Base-by-base conservation (phyloP, 2,888 invertebrate species). In the Parapristionchus giblindavisi region DNA sequence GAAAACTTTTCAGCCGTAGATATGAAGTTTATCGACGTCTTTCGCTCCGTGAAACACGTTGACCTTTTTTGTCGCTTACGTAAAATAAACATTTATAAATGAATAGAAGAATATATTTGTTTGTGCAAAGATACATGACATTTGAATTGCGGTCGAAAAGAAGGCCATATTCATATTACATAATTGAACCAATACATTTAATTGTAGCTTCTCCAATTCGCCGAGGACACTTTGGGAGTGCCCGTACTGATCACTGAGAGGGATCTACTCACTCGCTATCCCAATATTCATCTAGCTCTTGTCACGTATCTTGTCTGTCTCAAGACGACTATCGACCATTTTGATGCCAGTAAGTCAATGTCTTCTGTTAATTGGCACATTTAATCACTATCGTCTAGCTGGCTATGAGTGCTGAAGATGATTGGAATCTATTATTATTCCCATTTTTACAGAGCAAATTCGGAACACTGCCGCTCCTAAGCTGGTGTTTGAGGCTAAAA, bases 401-500 rank as follows among this genome's bases (percentile, higher is more conserved):
- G n/a, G n/a, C n/a, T n/a, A n/a, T n/a, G n/a, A n/a, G n/a, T n/a
- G n/a, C n/a, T n/a, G n/a, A n/a, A n/a, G n/a, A n/a, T n/a, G n/a
- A n/a, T n/a, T n/a, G n/a, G n/a, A n/a, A n/a, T n/a, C n/a, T n/a
- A n/a, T n/a, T n/a, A n/a, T n/a, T n/a, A n/a, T n/a, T n/a, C n/a
- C n/a, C n/a, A n/a, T n/a, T 34, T 40, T 72, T 76, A 29, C 65
- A 76, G 77, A 77, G 61, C 43, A 36, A n/a, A 14, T 77, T 2
- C 56, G 70, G n/a, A 40, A 52, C 5, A 48, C 40, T 1, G 24
- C 43, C 34, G 77, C 77, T 21, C 75, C 75, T 17, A 29, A 61
- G 14, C 63, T 77, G 1, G 75, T 77, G 27, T 77, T 76, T 40
- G 77, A 77, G 68, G 77, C 77, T 5, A 58, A 75, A 27, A 77